Conservation (phyloP, 1,140 invertebrate genomes). For the Hydropsyche tenuis region DNA sequence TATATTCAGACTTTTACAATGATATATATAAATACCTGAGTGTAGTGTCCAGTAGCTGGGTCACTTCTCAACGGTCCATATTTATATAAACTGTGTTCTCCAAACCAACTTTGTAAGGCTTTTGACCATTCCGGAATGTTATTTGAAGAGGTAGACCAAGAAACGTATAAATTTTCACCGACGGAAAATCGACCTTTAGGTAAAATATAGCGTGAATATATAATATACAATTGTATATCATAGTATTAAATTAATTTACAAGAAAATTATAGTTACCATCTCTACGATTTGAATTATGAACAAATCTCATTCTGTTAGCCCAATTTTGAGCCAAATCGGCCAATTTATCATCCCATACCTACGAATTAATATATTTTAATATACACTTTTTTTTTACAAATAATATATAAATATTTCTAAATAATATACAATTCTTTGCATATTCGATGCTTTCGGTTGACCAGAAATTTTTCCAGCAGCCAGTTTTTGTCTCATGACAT, state of each 20-base stretch:
- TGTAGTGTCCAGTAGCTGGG: slow-evolving; percentile 45
- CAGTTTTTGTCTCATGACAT: slow-evolving; percentile 33
- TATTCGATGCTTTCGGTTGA: slow-evolving; percentile 45
- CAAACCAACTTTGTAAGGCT: slow-evolving; percentile 36
- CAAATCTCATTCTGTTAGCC: slow-evolving; percentile 43
- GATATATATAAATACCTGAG: slow-evolving; percentile 35
- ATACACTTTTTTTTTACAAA: background rate
- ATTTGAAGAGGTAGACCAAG: slow-evolving; percentile 22
- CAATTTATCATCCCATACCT: slow-evolving; percentile 46
- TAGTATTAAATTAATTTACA: background rate
- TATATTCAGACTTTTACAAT: background rate
- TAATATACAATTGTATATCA: background rate
- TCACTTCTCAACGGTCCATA: slow-evolving; percentile 26
- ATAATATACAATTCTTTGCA: slow-evolving; percentile 42
- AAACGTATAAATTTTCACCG: slow-evolving; percentile 43
- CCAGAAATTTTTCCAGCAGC: slow-evolving; percentile 31
- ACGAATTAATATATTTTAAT: background rate
- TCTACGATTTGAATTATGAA: slow-evolving; percentile 33
- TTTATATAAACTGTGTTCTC: slow-evolving; percentile 36
- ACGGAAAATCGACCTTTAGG: slow-evolving; percentile 31
- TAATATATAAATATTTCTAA: too few relatives aligned
- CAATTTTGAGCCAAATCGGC: slow-evolving; percentile 38
- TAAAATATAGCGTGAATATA: background rate
- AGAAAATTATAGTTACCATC: slow-evolving; percentile 37
- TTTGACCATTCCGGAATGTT: slow-evolving; percentile 31